Percentiles rank a stretch among this genome's conserved stretches.
Conservation (phyloP, 2,113 vertebrate genomes). For the Bothrops jararaca region DNA sequence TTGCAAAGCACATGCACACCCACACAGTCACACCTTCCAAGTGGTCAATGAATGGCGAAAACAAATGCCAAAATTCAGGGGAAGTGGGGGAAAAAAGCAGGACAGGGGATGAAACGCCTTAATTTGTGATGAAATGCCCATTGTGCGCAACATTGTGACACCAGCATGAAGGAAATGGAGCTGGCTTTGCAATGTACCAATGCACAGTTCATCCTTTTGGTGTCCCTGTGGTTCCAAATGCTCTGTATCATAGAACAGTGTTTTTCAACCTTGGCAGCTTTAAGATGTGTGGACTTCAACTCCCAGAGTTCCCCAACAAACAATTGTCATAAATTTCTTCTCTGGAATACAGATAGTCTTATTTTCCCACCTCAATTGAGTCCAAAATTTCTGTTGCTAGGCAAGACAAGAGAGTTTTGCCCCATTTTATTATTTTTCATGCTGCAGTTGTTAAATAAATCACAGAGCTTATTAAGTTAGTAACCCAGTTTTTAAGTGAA, state of each 20-base stretch:
- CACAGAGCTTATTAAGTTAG: too few relatives aligned
- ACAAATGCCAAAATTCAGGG: background rate
- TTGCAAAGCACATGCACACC: background rate
- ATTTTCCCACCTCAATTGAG: too few relatives aligned
- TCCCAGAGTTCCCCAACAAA: too few relatives aligned
- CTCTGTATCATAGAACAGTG: background rate
- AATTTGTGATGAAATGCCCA: background rate
- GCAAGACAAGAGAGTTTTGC: too few relatives aligned
- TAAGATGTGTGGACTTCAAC: too few relatives aligned
- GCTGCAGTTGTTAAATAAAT: too few relatives aligned
- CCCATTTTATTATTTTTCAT: too few relatives aligned
- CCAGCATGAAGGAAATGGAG: background rate
- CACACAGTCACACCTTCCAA: background rate
- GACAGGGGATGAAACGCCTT: background rate
- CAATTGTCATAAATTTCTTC: too few relatives aligned
- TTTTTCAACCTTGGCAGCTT: background rate
- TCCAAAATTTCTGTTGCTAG: too few relatives aligned
- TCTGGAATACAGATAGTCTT: too few relatives aligned
- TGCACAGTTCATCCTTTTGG: background rate
- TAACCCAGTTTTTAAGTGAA: too few relatives aligned
- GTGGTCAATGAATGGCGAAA: background rate
- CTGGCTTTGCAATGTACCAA: background rate
- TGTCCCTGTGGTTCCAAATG: background rate
- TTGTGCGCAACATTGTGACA: background rate
- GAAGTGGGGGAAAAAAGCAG: background rate